Conservation (phyloP, 2,113 vertebrate species). For the Xiphophorus maculatus region DNA sequence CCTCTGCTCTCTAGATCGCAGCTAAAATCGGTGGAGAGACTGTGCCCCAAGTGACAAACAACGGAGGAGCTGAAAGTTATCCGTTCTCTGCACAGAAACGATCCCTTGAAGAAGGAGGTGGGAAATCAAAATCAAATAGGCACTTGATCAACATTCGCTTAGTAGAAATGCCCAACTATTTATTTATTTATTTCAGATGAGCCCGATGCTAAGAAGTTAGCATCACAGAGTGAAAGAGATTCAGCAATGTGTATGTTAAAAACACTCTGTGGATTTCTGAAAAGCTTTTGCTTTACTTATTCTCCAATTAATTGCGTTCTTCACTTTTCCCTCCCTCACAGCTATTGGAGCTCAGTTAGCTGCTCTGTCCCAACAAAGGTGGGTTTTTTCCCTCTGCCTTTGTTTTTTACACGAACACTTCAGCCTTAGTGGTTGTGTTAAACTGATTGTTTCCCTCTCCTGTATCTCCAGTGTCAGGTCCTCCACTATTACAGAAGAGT, state of each 20-base stretch:
- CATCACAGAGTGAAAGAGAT: constrained; percentile 90
- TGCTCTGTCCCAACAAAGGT: constrained; percentile 87
- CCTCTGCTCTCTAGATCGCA: constrained; percentile 83
- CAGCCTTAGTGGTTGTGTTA: neutral
- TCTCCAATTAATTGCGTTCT: constrained; percentile 44
- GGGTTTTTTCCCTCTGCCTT: neutral
- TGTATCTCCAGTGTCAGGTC: constrained; percentile 69
- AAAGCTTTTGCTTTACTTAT: neutral
- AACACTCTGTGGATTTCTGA: neutral
- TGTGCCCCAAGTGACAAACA: constrained; percentile 86
- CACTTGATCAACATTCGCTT: neutral
- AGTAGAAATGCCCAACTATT: neutral
- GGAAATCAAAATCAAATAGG: neutral
- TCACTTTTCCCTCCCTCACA: constrained; percentile 61
- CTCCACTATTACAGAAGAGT: constrained; percentile 88
- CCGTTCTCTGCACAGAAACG: constrained; percentile 88
- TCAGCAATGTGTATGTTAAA: constrained; percentile 75
- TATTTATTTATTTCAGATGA: constrained; percentile 81
- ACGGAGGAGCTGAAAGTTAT: constrained; percentile 83
- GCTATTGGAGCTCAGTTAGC: constrained; percentile 88
- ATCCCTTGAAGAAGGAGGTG: constrained; percentile 92
- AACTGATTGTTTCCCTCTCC: neutral
- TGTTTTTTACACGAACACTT: neutral
- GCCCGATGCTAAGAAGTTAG: constrained; percentile 92
- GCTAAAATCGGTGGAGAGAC: constrained; percentile 93